phyloP scores from a whole-genome alignment of 2,888 invertebrate species.

The Colletes collaris region DNA sequence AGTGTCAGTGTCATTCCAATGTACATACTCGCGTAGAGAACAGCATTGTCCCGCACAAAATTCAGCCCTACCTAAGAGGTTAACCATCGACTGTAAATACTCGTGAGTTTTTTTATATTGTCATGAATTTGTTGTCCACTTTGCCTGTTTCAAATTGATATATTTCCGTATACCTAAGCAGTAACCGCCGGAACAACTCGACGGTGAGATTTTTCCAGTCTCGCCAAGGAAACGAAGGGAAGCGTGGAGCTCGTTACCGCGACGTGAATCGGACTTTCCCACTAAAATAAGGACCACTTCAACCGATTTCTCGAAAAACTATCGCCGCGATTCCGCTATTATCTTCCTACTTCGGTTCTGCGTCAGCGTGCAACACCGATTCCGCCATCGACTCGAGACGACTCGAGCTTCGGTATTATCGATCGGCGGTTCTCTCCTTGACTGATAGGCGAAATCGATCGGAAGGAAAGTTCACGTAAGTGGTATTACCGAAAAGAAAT shows the following conservation, averaged over 20 bases:
- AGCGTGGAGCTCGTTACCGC: background rate
- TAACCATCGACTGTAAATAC: no score
- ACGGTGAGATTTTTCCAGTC: no score
- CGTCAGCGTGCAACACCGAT: background rate
- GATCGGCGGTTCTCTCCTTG: constrained; percentile 50
- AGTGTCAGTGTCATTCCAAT: no score
- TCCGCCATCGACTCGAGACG: background rate
- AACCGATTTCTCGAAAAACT: constrained; percentile 8
- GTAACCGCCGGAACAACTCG: no score
- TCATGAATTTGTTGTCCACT: no score
- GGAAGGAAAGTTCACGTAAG: constrained; percentile 27
- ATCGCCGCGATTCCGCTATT: constrained; percentile 14
- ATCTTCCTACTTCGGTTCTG: background rate
- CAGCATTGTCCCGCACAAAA: no score
- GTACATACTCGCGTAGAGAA: no score
- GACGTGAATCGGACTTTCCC: constrained; percentile 3
- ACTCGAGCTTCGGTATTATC: constrained; percentile 30
- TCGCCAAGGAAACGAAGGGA: no score
- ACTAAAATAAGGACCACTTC: constrained; percentile 8
- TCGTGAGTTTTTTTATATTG: no score
- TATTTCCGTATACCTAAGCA: no score
- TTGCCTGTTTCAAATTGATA: no score
- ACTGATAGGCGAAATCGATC: constrained; percentile 50
- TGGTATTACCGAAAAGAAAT: constrained; percentile 24
- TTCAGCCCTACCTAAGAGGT: no score